Evolutionary conservation across 2,888 invertebrate species (phyloP), one percentile per base, ranked within the genome.

Genomic region (Aphelenchoides bicaudatus): DNA sequence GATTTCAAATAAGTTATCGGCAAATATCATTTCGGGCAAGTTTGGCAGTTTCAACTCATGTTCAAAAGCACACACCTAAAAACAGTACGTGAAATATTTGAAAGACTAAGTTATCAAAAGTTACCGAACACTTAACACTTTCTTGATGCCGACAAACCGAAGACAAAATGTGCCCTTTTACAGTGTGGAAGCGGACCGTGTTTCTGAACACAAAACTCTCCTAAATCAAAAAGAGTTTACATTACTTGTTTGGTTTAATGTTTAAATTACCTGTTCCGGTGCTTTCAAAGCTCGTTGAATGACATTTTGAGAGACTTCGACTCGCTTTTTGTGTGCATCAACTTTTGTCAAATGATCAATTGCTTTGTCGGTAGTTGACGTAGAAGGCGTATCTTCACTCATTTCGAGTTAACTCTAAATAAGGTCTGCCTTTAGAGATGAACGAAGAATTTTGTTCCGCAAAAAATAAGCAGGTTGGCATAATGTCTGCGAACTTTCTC

Each of bases 1-100:
- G 30, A 98, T 78, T 28, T 82, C 82, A 34, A 98, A 82, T 61
- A 85, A 81, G 79, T 98, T 98, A 72, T 89, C 88, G 21, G 92
- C 90, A 83, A 96, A 98, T 23, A 96, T 89, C 96, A 98, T 98
- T 79, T 98, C 98, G 3, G 98, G 98, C 73, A 72, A 59, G 47
- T 68, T 66, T 2, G 69, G 72, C n/a, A 77, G 58, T n/a, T 62
- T 28, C 27, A 76, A 62, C 43, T 66, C 61, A 5, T 51, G 55
- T 16, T 63, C 66, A 51, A 63, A 75, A 21, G 56, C 48, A 59
- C 76, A 76, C 19, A 70, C 61, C 69, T 72, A 56, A 46, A 68
- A 61, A 28, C 38, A n/a, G 27, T n/a, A 25, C 43, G 13, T 34
- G 28, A n/a, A 34, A 31, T 19, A 16, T 21, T 16, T 39, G 31